Percentiles rank a stretch among this genome's conserved stretches.
Evolutionary conservation across 2,113 vertebrate genomes (phyloP).

Genomic region (Campylomormyrus tamandua): DNA sequence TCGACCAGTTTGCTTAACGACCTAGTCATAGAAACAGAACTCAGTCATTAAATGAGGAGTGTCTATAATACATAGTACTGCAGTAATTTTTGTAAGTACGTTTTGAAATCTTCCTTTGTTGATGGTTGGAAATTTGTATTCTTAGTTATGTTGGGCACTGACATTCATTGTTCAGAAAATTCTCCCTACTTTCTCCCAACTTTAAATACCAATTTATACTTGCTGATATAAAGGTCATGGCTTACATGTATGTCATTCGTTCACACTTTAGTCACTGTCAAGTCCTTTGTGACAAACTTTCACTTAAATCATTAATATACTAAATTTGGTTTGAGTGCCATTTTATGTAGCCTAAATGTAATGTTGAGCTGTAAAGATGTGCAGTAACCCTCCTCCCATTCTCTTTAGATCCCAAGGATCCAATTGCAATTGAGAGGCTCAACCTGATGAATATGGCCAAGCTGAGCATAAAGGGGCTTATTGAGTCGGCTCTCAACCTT

Average conservation of each 20-base stretch:
- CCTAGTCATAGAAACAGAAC: background rate
- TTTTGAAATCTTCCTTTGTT: background rate
- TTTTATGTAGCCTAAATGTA: background rate
- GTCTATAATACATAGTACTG: background rate
- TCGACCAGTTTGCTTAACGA: background rate
- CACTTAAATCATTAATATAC: background rate
- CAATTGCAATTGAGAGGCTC: conserved; percentile 96
- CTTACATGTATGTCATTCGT: background rate
- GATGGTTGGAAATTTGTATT: background rate
- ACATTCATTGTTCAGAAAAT: background rate
- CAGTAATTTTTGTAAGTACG: background rate
- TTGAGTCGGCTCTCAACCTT: conserved; percentile 90
- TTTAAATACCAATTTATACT: background rate
- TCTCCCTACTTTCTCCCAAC: background rate
- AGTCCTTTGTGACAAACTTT: conserved; percentile 2
- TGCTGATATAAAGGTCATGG: background rate
- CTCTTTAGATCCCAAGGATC: conserved; percentile 85
- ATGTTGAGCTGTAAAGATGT: background rate
- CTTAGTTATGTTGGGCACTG: background rate
- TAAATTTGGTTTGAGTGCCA: background rate
- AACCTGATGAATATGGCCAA: conserved; percentile 99
- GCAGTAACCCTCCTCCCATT: background rate
- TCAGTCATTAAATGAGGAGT: background rate
- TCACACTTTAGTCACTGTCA: background rate
- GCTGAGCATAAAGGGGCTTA: conserved; percentile 94